Evolutionary conservation across 2,888 invertebrate species (phyloP).

Genomic region (Patella depressa): DNA sequence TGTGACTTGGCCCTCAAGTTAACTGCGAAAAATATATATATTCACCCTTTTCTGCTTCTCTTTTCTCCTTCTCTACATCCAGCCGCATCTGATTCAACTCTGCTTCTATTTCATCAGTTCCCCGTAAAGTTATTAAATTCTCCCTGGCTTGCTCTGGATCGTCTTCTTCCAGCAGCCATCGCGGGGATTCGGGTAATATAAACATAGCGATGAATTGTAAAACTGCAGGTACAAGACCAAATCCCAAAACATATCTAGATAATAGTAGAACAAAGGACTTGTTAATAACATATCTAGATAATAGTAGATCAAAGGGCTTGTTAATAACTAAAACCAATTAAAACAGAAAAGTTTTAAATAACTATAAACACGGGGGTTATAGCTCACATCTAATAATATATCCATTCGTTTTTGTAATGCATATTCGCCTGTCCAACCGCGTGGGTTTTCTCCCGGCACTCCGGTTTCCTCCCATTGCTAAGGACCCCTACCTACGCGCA

Average conservation of each 20-base stretch:
- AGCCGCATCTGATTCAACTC: background rate
- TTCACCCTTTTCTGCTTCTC: background rate
- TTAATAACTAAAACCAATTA: too few relatives aligned
- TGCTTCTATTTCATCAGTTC: background rate
- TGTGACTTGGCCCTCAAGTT: too few relatives aligned
- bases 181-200: background rate
- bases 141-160: background rate
- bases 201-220: background rate
- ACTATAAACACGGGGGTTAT: too few relatives aligned
- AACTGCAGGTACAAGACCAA: background rate
- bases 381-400: too few relatives aligned
- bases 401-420: too few relatives aligned
- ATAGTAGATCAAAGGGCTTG: background rate
- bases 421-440: too few relatives aligned
- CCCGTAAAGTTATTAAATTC: background rate
- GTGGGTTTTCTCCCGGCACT: too few relatives aligned
- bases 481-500: too few relatives aligned
- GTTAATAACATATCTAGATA: background rate
- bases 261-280: background rate
- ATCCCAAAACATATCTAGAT: background rate
- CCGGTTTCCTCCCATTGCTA: too few relatives aligned
- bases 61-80: background rate
- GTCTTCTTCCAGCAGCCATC: background rate
- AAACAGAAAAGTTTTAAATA: too few relatives aligned
- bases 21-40: too few relatives aligned